Evolutionary conservation across 2,113 vertebrate genomes (phyloP).

Genomic region (Poeciliopsis prolifica): DNA sequence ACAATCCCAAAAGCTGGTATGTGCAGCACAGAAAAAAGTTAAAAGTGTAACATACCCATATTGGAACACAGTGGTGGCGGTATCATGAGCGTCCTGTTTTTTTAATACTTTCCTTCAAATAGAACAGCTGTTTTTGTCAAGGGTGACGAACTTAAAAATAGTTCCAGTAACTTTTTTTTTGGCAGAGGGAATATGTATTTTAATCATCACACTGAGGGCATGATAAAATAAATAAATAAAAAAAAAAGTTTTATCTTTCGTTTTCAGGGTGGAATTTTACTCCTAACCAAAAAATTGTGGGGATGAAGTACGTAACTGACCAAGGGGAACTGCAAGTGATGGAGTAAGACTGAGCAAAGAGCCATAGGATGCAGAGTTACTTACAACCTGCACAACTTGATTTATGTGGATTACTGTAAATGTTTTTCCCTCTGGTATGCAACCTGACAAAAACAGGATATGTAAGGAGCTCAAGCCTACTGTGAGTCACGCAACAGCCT

Average conservation of each 20-base stretch:
- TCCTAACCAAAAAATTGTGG: conserved; percentile 5
- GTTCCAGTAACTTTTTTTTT: neutral
- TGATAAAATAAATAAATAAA: neutral
- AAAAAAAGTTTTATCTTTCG: neutral
- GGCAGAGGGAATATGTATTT: too few relatives aligned
- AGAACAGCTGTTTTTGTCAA: neutral
- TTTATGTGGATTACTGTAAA: conserved; percentile 35
- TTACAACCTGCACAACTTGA: conserved; percentile 4
- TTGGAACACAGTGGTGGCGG: neutral
- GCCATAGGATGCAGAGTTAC: conserved; percentile 6
- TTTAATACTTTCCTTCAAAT: neutral
- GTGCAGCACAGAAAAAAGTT: neutral
- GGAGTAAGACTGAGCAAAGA: neutral
- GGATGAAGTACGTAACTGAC: neutral
- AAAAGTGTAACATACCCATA: neutral
- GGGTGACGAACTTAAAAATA: neutral
- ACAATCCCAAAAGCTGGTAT: neutral
- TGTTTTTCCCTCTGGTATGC: neutral
- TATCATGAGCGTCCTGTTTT: neutral
- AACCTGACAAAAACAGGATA: neutral
- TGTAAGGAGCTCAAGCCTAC: neutral
- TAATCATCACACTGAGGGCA: too few relatives aligned
- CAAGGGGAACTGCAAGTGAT: conserved; percentile 1
- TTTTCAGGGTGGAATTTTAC: neutral
- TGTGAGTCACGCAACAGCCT: neutral